A percentile compares a stretch with the other conserved stretches of the same genome.
Evolutionary conservation across 2,113 vertebrate species (phyloP).

Genomic region (Cryptotis parvus): DNA sequence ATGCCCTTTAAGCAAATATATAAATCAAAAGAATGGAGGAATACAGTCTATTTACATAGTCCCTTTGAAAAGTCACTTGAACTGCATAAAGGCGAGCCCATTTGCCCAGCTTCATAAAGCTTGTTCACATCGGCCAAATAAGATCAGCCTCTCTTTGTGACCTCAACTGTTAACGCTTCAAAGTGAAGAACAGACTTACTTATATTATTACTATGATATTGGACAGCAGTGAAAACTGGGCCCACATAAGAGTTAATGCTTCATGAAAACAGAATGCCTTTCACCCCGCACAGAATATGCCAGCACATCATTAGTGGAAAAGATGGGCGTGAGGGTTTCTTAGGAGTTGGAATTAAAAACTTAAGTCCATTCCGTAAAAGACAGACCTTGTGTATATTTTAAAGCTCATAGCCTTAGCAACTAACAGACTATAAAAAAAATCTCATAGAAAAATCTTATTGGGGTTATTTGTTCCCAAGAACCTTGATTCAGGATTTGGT

Average conservation of each 20-base stretch:
- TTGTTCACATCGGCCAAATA: neutral
- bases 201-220: constrained; percentile 53
- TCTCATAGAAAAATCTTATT: constrained; percentile 7
- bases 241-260: constrained; percentile 20
- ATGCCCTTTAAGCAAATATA: constrained; percentile 66
- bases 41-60: constrained; percentile 40
- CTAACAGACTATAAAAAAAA: constrained; percentile 71
- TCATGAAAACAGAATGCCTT: constrained; percentile 11
- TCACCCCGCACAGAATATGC: neutral
- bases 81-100: neutral
- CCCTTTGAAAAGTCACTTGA: neutral
- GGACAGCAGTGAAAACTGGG: constrained; percentile 47
- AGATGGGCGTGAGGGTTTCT: neutral
- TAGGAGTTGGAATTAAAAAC: constrained; percentile 41
- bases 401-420: constrained; percentile 29
- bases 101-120: neutral
- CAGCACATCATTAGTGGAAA: neutral
- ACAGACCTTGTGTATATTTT: constrained; percentile 55
- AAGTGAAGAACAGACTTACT: constrained; percentile 23
- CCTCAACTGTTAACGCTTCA: constrained; percentile 50
- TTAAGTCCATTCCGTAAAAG: constrained; percentile 53
- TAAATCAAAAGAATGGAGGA: constrained; percentile 65
- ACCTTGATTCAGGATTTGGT: constrained; percentile 25
- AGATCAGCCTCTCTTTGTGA: constrained; percentile 39
- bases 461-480: constrained; percentile 37